Percentiles rank a stretch among this genome's conserved stretches.
Conservation (phyloP, 2,797 vertebrate genomes). For the Brachyrhaphis roseni region DNA sequence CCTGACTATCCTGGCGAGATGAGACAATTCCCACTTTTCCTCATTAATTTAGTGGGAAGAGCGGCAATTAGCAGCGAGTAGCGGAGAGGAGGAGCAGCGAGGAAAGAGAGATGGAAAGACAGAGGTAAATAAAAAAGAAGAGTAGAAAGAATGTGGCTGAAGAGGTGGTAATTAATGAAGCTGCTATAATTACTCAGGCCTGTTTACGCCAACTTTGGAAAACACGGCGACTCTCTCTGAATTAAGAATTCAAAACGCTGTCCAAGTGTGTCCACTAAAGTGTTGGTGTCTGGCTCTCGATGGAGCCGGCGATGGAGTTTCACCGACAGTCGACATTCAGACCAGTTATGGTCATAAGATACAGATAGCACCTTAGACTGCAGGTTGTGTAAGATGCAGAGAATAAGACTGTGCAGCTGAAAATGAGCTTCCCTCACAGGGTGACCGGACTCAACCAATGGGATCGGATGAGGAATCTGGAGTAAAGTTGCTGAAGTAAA, state of each 20-base stretch:
- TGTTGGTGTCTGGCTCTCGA: conserved; percentile 3
- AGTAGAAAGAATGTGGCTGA: conserved; percentile 66
- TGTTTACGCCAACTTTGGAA: conserved; percentile 67
- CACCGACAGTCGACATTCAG: not conserved
- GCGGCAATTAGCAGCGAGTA: conserved; percentile 70
- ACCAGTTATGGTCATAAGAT: not conserved
- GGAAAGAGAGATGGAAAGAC: conserved; percentile 20
- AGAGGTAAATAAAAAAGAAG: conserved; percentile 62
- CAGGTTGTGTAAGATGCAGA: no score
- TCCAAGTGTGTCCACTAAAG: conserved; percentile 35
- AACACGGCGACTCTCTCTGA: conserved; percentile 22
- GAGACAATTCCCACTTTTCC: conserved; percentile 59
- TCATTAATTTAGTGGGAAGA: conserved; percentile 71
- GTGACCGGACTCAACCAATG: not conserved
- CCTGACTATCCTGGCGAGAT: conserved; percentile 73
- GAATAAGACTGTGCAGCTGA: not conserved
- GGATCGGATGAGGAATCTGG: not conserved
- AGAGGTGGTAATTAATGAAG: conserved; percentile 74
- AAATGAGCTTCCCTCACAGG: not conserved
- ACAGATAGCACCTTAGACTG: not conserved
- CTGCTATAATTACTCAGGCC: conserved; percentile 67
- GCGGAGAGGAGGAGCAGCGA: conserved; percentile 18
- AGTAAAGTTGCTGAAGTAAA: not conserved
- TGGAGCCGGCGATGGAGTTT: not conserved
- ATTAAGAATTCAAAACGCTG: conserved; percentile 53